phyloP scores from a whole-genome alignment of 2,888 invertebrate species.

The Drosophila greeni region DNA sequence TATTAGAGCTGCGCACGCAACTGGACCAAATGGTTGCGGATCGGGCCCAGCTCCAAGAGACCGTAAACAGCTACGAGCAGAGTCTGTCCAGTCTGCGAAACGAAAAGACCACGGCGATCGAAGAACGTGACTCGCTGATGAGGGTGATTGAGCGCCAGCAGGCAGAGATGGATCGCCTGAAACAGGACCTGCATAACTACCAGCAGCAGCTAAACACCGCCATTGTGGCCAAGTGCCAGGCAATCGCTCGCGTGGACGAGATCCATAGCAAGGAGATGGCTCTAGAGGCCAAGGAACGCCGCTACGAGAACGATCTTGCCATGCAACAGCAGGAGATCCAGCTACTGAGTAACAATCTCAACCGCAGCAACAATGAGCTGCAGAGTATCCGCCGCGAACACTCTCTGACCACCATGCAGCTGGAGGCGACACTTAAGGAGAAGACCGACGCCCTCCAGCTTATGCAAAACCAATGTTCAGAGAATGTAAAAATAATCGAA shows the following conservation, averaged over 20 bases:
- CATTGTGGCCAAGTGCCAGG: slow-evolving; percentile 90
- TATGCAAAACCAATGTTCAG: slow-evolving; percentile 84
- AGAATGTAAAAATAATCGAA: slow-evolving; percentile 85
- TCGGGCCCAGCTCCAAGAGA: slow-evolving; percentile 83
- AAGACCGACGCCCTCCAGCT: slow-evolving; percentile 89
- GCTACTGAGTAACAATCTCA: slow-evolving; percentile 87
- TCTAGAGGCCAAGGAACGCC: slow-evolving; percentile 89
- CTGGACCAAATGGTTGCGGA: slow-evolving; percentile 83
- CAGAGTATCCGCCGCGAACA: slow-evolving; percentile 87
- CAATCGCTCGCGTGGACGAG: slow-evolving; percentile 88
- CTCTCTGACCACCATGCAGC: slow-evolving; percentile 82
- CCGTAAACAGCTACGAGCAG: slow-evolving; percentile 83
- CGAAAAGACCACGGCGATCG: slow-evolving; percentile 85
- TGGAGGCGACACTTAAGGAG: slow-evolving; percentile 88
- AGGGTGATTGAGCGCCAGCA: slow-evolving; percentile 86
- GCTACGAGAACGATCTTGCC: slow-evolving; percentile 89
- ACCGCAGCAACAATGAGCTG: slow-evolving; percentile 87
- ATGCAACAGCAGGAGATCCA: slow-evolving; percentile 89
- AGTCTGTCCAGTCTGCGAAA: slow-evolving; percentile 84
- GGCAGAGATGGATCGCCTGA: slow-evolving; percentile 86
- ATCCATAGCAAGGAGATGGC: slow-evolving; percentile 88
- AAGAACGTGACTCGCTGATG: slow-evolving; percentile 87
- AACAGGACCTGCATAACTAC: slow-evolving; percentile 84
- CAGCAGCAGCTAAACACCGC: slow-evolving; percentile 87
- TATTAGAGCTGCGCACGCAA: slow-evolving; percentile 83